These are phyloP conservation scores for Leiothrix lutea DNA, from an alignment of 2,113 vertebrate species.

Conservation along the genomic window DNA sequence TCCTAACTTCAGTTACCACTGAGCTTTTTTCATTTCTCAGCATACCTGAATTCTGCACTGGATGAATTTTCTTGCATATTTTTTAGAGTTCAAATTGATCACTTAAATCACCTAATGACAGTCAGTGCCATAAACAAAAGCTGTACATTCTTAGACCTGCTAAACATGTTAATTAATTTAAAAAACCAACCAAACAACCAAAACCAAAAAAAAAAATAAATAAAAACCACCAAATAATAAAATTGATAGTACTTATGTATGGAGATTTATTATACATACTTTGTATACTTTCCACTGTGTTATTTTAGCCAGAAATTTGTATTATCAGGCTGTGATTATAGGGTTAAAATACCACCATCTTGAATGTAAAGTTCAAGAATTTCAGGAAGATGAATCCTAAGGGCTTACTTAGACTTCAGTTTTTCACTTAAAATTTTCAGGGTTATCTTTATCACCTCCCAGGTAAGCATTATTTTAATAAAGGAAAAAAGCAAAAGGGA, in stretches of 20 bases:
- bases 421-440: neutral
- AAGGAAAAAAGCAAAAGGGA: neutral
- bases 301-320: neutral
- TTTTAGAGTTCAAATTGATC: neutral
- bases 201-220: neutral
- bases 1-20: neutral
- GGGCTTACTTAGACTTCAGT: neutral
- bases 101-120: neutral
- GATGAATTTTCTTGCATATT: neutral
- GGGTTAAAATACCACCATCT: neutral
- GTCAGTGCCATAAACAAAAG: neutral
- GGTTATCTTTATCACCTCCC: neutral
- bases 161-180: neutral
- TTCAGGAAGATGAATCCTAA: neutral
- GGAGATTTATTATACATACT: neutral
- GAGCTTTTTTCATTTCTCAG: neutral
- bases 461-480: slow-evolving; percentile 16
- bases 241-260: neutral
- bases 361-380: neutral
- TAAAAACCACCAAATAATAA: neutral
- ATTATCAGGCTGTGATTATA: neutral
- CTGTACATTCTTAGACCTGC: neutral
- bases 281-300: neutral
- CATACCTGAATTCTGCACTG: neutral
- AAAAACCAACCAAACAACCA: neutral